Percentiles rank a stretch among this genome's conserved stretches.
Conservation (phyloP, 2,888 invertebrate genomes). For the Lamellibrachia columna region DNA sequence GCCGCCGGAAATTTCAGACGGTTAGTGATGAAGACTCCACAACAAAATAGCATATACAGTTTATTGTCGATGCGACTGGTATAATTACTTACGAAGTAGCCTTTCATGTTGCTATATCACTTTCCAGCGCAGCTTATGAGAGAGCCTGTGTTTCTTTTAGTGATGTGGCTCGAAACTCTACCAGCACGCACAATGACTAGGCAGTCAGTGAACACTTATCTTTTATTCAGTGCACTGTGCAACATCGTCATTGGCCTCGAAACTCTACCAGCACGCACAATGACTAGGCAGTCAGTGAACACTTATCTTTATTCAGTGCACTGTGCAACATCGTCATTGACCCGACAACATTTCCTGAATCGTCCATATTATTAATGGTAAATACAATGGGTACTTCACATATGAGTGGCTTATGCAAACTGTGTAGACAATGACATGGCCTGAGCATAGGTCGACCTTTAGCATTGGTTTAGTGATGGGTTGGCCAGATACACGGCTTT, state of each 20-base stretch:
- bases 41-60: background rate
- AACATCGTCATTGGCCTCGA: background rate
- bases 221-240: background rate
- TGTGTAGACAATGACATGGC: background rate
- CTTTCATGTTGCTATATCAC: background rate
- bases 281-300: background rate
- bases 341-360: too few relatives aligned
- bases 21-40: background rate
- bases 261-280: background rate
- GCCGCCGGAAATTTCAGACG: background rate
- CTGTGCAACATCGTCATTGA: background rate
- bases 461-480: background rate
- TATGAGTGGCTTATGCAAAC: background rate
- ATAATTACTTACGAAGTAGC: background rate
- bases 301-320: too few relatives aligned
- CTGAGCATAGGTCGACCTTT: background rate
- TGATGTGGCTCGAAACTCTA: background rate
- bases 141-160: background rate
- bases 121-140: background rate
- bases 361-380: too few relatives aligned
- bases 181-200: background rate
- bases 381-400: background rate
- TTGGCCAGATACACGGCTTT: background rate
- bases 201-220: too few relatives aligned
- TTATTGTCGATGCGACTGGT: background rate